Conservation (phyloP, 2,797 vertebrate species). For the Allobates femoralis region DNA sequence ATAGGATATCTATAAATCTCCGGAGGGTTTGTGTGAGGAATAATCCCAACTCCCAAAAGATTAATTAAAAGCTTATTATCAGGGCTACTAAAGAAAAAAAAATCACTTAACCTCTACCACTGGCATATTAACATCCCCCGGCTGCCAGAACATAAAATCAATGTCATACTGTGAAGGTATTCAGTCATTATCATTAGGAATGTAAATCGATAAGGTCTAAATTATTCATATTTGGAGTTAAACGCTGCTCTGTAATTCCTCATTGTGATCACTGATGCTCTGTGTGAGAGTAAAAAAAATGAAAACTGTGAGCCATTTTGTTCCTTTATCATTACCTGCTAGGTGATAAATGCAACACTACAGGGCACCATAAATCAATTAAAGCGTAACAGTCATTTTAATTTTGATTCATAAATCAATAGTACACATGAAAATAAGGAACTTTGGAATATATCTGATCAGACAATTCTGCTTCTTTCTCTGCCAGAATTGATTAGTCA, state of each 20-base stretch:
- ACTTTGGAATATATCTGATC: too few species aligned
- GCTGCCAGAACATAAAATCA: slow-evolving; percentile 5
- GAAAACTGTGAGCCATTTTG: neutral
- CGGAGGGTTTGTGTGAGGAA: neutral
- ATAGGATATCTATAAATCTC: neutral
- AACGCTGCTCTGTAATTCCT: neutral
- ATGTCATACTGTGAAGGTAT: neutral
- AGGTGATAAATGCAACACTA: neutral
- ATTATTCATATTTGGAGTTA: neutral
- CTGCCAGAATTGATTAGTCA: too few species aligned
- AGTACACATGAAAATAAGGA: too few species aligned
- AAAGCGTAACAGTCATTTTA: too few species aligned
- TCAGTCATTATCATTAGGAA: neutral
- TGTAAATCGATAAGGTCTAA: neutral
- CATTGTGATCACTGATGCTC: neutral
- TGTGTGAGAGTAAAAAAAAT: neutral
- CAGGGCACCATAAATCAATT: neutral
- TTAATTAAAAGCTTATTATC: slow-evolving; percentile 4
- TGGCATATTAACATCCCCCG: neutral
- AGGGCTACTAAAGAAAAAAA: neutral
- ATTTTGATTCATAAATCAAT: too few species aligned
- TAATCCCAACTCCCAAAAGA: neutral
- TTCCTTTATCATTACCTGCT: neutral
- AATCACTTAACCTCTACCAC: neutral
- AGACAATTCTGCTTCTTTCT: too few species aligned